Conservation (phyloP, 2,113 vertebrate genomes). For the Gila orcuttii region DNA sequence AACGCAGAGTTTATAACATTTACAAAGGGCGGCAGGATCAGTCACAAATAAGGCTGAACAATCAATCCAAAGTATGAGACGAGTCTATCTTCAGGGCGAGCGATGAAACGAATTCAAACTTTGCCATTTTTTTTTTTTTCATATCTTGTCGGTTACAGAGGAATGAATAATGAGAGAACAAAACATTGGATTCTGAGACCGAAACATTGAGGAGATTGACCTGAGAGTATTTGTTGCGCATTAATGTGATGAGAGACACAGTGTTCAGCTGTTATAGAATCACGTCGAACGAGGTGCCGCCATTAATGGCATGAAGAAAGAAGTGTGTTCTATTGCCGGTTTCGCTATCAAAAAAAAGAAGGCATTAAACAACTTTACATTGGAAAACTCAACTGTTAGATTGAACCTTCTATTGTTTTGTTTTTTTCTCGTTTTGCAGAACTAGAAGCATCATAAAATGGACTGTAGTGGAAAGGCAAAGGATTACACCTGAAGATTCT, state of each 20-base stretch:
- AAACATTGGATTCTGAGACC: constrained; percentile 39
- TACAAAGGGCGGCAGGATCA: constrained; percentile 32
- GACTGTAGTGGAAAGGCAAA: constrained; percentile 76
- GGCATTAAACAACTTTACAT: constrained; percentile 75
- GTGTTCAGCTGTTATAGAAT: constrained; percentile 42
- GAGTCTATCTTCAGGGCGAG: neutral
- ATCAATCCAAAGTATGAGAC: neutral
- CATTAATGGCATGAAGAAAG: constrained; percentile 48
- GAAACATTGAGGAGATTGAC: constrained; percentile 74
- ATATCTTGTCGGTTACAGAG: neutral
- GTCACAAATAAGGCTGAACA: neutral
- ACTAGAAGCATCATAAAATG: constrained; percentile 75
- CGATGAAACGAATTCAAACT: neutral
- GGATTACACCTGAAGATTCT: constrained; percentile 88
- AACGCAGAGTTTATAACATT: constrained; percentile 13
- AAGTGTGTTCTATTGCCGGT: neutral
- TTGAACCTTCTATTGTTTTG: neutral
- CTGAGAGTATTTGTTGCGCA: constrained; percentile 83
- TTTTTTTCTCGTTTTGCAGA: constrained; percentile 53
- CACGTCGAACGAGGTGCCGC: constrained; percentile 18
- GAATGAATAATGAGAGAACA: constrained; percentile 1
- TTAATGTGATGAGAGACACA: constrained; percentile 58
- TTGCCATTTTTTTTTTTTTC: neutral
- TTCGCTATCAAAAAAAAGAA: constrained; percentile 59
- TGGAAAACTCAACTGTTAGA: constrained; percentile 76